Base-by-base conservation (phyloP, 2,113 vertebrate species). In the Thermophis baileyi region DNA sequence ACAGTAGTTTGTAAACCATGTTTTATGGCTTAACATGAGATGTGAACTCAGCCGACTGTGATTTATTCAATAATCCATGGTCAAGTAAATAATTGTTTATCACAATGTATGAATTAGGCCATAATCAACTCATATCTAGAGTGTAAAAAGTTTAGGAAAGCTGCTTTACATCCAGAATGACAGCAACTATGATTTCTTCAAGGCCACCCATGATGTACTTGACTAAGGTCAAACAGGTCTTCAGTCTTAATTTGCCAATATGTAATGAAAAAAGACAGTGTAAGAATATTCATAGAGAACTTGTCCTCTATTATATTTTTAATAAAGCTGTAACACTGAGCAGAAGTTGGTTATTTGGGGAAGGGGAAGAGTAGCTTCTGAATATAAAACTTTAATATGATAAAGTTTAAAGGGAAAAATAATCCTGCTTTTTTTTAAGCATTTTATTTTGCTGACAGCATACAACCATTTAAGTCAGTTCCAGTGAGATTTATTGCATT, bases 401-500 rank as follows among this genome's bases (percentile, higher is more conserved):
- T 24, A 24, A 20, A 51, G 85, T 89, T 90, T 88, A 90, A 51
- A 63, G 94, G 60, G 93, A 54, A 93, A 89, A 87, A 93, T 92
- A 25, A 47, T 90, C 85, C 10, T 93, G 89, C 51, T 9, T 46
- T 85, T 81, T 88, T 90, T 87, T 44, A 93, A 22, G 46, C 49
- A 14, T 81, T 96, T 95, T 55, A 92, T 2, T 20, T 91, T 92
- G 92, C 81, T 95, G 85, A 90, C 12, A 92, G 86, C 86, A 30
- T 93, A 88, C 14, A 57, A 6, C 92, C 91, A 92, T 93, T 95
- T 93, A 95, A 94, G 90, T 89, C 93, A 95, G 60, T 95, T 10
- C 3, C 27, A 0, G 0, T 91, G 40, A 91, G 54, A 92, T 90
- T 11, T 94, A 93, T 90, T 57, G 44, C 35, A 81, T 20, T 93